Base-by-base conservation (phyloP, 2,888 invertebrate species). In the Pterostichus madidus region DNA sequence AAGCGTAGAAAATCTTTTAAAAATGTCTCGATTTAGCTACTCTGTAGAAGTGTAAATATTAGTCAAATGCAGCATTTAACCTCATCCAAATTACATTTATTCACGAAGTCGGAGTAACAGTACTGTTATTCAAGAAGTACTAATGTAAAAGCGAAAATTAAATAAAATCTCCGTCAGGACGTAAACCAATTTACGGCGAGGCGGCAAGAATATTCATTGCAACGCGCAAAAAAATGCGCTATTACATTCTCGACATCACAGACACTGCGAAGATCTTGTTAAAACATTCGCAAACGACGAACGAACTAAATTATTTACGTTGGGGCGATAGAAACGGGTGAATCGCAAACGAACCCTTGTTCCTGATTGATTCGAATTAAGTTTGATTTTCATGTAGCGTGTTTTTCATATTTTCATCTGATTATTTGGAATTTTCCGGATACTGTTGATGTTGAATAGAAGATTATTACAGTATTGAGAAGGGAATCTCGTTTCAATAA, bases 121-220 rank as follows among this genome's bases (percentile, higher is more conserved):
- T n/a, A 64, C 64, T 44, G 68, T 64, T 49, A 6, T 31, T 64
- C 35, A 61, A 61, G 61, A 39, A 6, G 15, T 31, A 13, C 73
- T 75, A 52, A 75, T 75, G 75, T 32, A 75, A 75, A 49, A 52
- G 59, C 46, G 59, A 61, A 73, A 78, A 78, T 78, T 78, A 61
- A 78, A 78, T 78, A 78, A 78, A 78, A 78, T 56, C 61, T 35
- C 46, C 39, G 46, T 56, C 15, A 56, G 59, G 13, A 56, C 35
- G 78, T 78, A 78, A 78, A 78, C 61, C 61, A 78, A 78, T 78
- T 78, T 78, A 56, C n/a, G 35, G 39, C 53, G 35, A 32, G 61
- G 46, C 31, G 39, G 44, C 61, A 15, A 24, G 59, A 59, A 59
- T 61, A 78, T 78, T 78, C 78, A 78, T 78, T 59, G 78, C 61